Base-by-base conservation (phyloP, 2,888 invertebrate genomes). In the Tillus elongatus region DNA sequence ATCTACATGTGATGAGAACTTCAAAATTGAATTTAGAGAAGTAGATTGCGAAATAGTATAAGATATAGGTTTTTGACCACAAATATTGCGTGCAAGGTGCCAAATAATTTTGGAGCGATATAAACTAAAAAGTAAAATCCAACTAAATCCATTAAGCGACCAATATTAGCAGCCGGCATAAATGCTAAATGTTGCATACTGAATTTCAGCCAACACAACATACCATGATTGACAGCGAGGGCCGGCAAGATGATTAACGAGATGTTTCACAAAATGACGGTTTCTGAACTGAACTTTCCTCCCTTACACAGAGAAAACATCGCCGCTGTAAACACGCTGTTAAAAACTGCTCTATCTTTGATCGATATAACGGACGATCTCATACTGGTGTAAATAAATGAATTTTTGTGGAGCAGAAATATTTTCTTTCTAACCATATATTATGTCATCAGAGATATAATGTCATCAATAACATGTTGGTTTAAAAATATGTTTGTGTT, bases 201-300 rank as follows among this genome's bases (percentile, higher is more conserved):
- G 46, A 48, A 40, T 46, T 47, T 45, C 46, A 51, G 46, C 50
- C 51, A 46, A 50, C 54, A 50, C 51, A 55, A 55, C 52, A 52
- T 51, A 46, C 54, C 57, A 63, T 64, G 65, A 65, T 65, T 65
- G 65, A 64, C 65, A 65, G 60, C 53, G 52, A 57, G 62, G 61
- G 62, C 58, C 56, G 56, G 52, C 58, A 41, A 46, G 55, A 64
- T 65, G 65, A 65, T 66, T 62, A 64, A 64, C 61, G 63, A 60
- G 60, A 58, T 57, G 58, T 60, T 61, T 54, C 61, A 58, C 58
- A 63, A 63, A 64, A 63, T 63, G 63, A 61, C 61, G 63, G 60
- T 61, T 61, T 56, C 60, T 54, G 53, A 60, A 54, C 58, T 53
- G 52, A 59, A 59, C 50, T 52, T 54, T 54, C 49, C 53, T 51